These are phyloP conservation scores for Condylostylus longicornis DNA, from an alignment of 1,140 invertebrate species.

Conservation along the genomic window DNA sequence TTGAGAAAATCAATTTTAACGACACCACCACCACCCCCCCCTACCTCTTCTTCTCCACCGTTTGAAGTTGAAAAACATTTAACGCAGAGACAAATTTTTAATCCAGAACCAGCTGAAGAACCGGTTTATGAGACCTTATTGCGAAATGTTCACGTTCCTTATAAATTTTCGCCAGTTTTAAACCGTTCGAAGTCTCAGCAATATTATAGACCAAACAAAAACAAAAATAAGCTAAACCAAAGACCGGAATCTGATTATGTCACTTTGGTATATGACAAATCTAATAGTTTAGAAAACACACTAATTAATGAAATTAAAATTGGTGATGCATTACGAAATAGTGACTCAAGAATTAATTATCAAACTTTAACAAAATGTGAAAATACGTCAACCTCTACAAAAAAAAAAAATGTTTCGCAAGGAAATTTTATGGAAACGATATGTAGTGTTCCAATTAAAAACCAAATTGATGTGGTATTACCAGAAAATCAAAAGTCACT, in stretches of 20 bases:
- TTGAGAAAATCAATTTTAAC: slow-evolving; percentile 7
- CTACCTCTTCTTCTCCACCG: slow-evolving; percentile 19
- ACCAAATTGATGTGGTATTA: background rate
- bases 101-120: slow-evolving; percentile 10
- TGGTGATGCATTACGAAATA: slow-evolving; percentile 3
- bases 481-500: too few species aligned
- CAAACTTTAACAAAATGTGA: background rate
- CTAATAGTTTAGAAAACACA: too few species aligned
- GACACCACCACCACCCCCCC: slow-evolving; percentile 16
- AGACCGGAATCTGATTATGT: slow-evolving; percentile 31
- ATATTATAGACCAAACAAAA: slow-evolving; percentile 16
- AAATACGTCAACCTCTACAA: background rate
- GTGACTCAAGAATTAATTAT: slow-evolving; percentile 6
- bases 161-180: slow-evolving; percentile 28
- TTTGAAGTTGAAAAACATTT: slow-evolving; percentile 13
- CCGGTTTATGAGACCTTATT: slow-evolving; percentile 28
- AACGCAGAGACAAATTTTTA: background rate
- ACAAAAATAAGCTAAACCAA: slow-evolving; percentile 7
- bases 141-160: slow-evolving; percentile 30
- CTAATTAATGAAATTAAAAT: too few species aligned
- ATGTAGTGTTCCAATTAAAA: slow-evolving; percentile 9
- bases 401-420: slow-evolving; percentile 1
- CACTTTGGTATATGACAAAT: slow-evolving; percentile 19
- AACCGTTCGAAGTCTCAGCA: slow-evolving; percentile 22
- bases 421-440: background rate